phyloP scores from a whole-genome alignment of 2,113 vertebrate species.

The Takifugu bimaculatus region DNA sequence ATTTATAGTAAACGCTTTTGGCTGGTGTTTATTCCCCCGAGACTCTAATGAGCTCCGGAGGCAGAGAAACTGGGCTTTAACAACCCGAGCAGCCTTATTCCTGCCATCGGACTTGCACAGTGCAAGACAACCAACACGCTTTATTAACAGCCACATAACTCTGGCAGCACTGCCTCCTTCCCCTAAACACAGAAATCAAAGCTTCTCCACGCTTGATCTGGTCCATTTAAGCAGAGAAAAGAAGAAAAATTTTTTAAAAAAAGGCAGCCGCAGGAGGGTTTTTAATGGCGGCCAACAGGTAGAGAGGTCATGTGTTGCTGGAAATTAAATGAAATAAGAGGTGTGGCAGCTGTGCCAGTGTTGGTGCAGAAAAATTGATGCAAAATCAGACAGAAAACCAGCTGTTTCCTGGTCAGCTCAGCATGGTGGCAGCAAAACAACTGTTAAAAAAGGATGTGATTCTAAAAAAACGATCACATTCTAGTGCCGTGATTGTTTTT shows the following conservation, averaged over 20 bases:
- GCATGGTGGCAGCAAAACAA: no score
- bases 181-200: conserved; percentile 22
- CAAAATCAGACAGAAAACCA: no score
- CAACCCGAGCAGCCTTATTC: conserved; percentile 24
- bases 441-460: no score
- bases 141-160: conserved; percentile 27
- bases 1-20: no score
- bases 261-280: not conserved
- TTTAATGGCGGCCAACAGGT: no score
- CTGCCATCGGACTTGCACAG: conserved; percentile 21
- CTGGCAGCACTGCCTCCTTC: conserved; percentile 1
- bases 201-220: conserved; percentile 11
- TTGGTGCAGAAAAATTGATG: no score
- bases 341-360: no score
- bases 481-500: no score
- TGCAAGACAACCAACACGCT: conserved; percentile 25
- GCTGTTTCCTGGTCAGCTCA: no score
- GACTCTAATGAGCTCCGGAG: conserved; percentile 41
- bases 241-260: not conserved
- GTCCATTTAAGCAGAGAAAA: conserved; percentile 17
- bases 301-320: no score
- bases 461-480: no score
- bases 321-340: no score
- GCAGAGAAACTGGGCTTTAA: conserved; percentile 34
- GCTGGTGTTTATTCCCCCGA: conserved; percentile 3